phyloP scores from a whole-genome alignment of 2,113 vertebrate genomes.

The Ammospiza caudacuta region DNA sequence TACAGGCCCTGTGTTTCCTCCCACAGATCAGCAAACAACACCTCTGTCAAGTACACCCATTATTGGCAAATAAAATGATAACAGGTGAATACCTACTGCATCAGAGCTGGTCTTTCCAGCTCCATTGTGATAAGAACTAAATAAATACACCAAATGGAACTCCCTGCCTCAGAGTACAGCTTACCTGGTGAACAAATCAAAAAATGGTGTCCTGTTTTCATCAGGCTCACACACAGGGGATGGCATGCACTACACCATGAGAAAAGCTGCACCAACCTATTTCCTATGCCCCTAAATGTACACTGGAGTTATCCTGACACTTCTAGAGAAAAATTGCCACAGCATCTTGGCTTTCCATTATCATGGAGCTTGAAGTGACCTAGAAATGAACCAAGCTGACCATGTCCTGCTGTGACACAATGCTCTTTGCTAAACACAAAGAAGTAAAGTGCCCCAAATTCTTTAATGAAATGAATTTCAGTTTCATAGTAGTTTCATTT shows the following conservation, averaged over 20 bases:
- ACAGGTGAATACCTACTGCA: neutral
- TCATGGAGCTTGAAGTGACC: neutral
- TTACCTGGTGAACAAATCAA: neutral
- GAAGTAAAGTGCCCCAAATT: neutral
- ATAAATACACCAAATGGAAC: neutral
- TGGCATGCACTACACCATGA: neutral
- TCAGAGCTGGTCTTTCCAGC: neutral
- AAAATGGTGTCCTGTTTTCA: neutral
- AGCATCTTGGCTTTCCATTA: neutral
- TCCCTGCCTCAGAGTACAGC: neutral
- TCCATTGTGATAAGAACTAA: neutral
- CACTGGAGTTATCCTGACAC: neutral
- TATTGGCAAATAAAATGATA: conserved; percentile 18
- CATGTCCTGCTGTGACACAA: neutral
- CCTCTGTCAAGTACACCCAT: neutral
- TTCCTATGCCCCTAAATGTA: neutral
- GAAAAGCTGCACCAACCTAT: neutral
- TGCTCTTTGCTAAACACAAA: neutral
- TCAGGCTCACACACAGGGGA: neutral
- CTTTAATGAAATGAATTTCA: neutral
- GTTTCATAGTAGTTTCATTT: neutral
- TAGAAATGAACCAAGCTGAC: neutral
- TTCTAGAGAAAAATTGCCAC: neutral
- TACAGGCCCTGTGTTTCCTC: neutral
- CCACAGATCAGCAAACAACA: neutral